Percentiles rank a stretch among this genome's conserved stretches.
phyloP scores from a whole-genome alignment of 2,113 vertebrate species.

The Lepus timidus region DNA sequence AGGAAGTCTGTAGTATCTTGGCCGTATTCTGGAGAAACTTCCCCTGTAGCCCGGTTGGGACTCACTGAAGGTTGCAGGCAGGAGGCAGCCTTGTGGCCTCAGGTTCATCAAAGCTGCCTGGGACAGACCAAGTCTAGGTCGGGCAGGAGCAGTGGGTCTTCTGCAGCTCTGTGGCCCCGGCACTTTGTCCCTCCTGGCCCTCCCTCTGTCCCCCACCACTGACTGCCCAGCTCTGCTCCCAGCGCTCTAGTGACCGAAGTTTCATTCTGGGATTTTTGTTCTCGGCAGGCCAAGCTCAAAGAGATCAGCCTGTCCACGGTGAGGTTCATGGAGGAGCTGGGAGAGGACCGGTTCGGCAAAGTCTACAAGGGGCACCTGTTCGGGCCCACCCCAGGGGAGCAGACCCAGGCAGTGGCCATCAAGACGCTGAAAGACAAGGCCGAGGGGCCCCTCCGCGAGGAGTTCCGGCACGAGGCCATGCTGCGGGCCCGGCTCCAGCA shows the following conservation, averaged over 20 bases:
- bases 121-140: not conserved
- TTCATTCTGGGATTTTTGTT: constrained; percentile 23
- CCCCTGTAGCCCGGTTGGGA: too few relatives aligned
- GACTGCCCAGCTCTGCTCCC: not conserved
- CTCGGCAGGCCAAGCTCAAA: constrained; percentile 92
- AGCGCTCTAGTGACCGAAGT: not conserved
- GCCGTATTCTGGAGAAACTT: not conserved
- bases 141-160: fast-evolving
- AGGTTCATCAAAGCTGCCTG: fast-evolving
- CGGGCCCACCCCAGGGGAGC: constrained; percentile 93
- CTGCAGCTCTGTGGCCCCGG: fast-evolving
- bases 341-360: constrained; percentile 97
- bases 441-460: constrained; percentile 93
- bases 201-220: not conserved
- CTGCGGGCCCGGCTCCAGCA: constrained; percentile 94
- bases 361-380: constrained; percentile 98
- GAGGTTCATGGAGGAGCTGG: constrained; percentile 97
- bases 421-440: constrained; percentile 98
- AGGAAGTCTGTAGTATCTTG: fast-evolving
- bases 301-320: constrained; percentile 96
- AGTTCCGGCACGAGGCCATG: constrained; percentile 96
- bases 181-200: fast-evolving
- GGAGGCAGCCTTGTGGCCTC: fast-evolving
- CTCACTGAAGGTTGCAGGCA: fast-evolving
- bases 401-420: constrained; percentile 95